A percentile compares a stretch with the other conserved stretches of the same genome.
These are phyloP conservation scores for Meganola albula DNA, from an alignment of 2,888 invertebrate species.

Conservation along the genomic window DNA sequence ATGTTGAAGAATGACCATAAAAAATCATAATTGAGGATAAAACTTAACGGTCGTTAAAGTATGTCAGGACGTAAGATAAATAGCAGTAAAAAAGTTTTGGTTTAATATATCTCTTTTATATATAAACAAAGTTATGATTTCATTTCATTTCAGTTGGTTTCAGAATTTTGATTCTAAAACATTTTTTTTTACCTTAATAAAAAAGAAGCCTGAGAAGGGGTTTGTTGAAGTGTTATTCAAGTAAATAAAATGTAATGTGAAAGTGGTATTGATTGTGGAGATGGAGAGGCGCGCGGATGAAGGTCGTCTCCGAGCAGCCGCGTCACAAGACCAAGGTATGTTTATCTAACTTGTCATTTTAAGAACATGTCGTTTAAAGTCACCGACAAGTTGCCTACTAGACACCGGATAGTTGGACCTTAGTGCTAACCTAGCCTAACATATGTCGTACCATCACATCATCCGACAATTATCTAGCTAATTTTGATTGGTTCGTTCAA, in stretches of 20 bases:
- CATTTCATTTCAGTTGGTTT: constrained; percentile 10
- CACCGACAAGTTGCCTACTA: too few species aligned
- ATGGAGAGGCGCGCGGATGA: constrained; percentile 68
- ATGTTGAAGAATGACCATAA: too few species aligned
- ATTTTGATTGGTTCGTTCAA: too few species aligned
- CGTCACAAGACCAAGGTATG: constrained; percentile 61
- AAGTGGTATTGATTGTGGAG: constrained; percentile 46
- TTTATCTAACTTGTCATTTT: constrained; percentile 4
- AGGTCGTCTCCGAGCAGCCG: constrained; percentile 50
- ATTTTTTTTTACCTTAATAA: too few species aligned
- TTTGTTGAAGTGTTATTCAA: constrained; percentile 15
- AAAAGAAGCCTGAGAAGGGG: too few species aligned
- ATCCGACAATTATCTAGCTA: too few species aligned
- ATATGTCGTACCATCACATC: too few species aligned
- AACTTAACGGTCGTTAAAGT: too few species aligned
- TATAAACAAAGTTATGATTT: constrained; percentile 9
- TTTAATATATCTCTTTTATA: constrained; percentile 2
- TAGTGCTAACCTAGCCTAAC: too few species aligned
- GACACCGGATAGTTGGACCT: too few species aligned
- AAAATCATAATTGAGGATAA: too few species aligned
- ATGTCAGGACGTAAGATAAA: constrained; percentile 5
- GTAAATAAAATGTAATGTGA: constrained; percentile 44
- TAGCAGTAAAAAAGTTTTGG: constrained; percentile 1
- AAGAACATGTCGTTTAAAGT: not conserved
- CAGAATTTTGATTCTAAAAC: too few species aligned